Conservation (phyloP, 2,888 invertebrate genomes). For the Chrysina gloriosa region DNA sequence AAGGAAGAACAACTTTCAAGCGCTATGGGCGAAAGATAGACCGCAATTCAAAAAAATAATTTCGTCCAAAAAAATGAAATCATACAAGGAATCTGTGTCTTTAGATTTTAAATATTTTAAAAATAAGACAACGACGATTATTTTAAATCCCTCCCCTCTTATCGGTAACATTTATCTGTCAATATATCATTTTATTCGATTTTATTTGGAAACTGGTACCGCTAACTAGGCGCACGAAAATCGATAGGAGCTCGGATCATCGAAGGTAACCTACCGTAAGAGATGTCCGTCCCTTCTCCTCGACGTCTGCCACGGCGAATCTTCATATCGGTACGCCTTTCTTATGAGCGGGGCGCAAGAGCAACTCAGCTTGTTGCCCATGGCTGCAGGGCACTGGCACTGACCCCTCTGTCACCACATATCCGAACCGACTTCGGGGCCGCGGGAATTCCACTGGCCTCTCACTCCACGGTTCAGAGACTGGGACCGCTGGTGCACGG, state of each 20-base stretch:
- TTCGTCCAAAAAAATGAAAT: no score
- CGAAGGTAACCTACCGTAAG: slow-evolving; percentile 75
- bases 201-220: background rate
- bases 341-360: slow-evolving; percentile 96
- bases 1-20: no score
- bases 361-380: slow-evolving; percentile 98
- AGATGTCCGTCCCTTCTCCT: slow-evolving; percentile 87
- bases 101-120: no score
- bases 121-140: no score
- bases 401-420: slow-evolving; percentile 82
- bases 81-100: no score
- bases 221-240: background rate
- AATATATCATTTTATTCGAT: background rate
- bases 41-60: no score
- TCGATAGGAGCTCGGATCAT: background rate
- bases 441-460: slow-evolving; percentile 58
- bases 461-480: slow-evolving; percentile 77
- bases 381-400: slow-evolving; percentile 69
- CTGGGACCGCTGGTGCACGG: slow-evolving; percentile 77
- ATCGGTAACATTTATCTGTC: no score
- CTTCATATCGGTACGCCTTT: slow-evolving; percentile 96
- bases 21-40: no score
- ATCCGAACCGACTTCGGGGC: slow-evolving; percentile 70
- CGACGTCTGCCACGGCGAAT: slow-evolving; percentile 94
- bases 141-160: no score